A percentile compares a stretch with the other conserved stretches of the same genome.
phyloP scores from a whole-genome alignment of 2,888 invertebrate species.

The Andricus curvator region DNA sequence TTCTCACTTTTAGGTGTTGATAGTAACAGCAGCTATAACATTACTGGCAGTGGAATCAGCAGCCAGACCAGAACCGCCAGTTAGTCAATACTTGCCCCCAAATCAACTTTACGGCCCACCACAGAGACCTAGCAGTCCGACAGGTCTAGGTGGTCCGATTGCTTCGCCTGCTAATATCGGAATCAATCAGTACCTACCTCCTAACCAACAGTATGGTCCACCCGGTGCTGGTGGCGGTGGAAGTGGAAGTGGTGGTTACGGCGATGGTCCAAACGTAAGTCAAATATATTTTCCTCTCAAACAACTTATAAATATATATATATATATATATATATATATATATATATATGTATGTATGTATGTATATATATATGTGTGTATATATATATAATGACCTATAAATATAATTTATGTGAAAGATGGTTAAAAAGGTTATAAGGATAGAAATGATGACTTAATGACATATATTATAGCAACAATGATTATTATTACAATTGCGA shows the following conservation, averaged over 20 bases:
- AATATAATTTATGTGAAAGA: neutral
- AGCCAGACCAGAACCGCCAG: constrained; percentile 69
- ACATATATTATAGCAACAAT: neutral
- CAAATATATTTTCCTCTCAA: neutral
- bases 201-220: constrained; percentile 70
- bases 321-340: no score
- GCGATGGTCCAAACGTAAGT: constrained; percentile 64
- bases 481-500: neutral
- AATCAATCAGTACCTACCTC: constrained; percentile 68
- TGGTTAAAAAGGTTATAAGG: neutral
- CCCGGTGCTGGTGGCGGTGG: constrained; percentile 55
- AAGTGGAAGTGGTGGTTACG: constrained; percentile 55
- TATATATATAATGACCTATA: neutral
- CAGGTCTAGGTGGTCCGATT: constrained; percentile 51
- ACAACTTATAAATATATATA: no score
- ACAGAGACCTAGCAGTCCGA: constrained; percentile 51
- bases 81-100: constrained; percentile 69
- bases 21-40: constrained; percentile 58
- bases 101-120: constrained; percentile 69
- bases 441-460: neutral
- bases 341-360: no score
- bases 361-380: neutral
- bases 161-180: constrained; percentile 55
- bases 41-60: constrained; percentile 59
- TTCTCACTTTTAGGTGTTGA: constrained; percentile 52